Conservation (phyloP, 2,888 invertebrate species). For the Cetonia aurata region DNA sequence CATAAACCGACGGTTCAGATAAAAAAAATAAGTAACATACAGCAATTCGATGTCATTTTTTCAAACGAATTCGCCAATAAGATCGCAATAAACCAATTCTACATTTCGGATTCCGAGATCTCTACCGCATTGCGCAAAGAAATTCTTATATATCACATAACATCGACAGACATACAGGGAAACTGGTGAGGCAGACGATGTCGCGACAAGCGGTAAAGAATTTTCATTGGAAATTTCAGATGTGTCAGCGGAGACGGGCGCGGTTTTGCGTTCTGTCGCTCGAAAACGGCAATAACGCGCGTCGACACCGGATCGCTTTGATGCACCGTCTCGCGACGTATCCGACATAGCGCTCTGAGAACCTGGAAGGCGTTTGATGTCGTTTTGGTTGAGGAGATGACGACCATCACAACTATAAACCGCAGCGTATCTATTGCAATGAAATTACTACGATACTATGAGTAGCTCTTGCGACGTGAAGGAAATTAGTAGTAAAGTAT, state of each 20-base stretch:
- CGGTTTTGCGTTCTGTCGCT: background rate
- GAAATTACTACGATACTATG: too few relatives aligned
- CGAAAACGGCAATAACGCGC: background rate
- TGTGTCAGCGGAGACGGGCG: background rate
- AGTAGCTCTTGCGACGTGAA: too few relatives aligned
- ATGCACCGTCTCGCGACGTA: background rate
- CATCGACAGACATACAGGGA: too few relatives aligned
- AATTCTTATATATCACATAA: too few relatives aligned
- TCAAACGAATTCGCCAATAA: background rate
- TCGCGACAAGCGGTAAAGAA: background rate
- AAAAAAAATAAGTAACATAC: too few relatives aligned
- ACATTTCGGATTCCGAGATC: too few relatives aligned
- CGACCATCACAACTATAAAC: slow-evolving; percentile 7
- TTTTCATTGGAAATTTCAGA: slow-evolving; percentile 5
- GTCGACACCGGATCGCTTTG: background rate
- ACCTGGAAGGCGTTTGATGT: slow-evolving; percentile 3
- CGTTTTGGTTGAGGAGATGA: background rate
- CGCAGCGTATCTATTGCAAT: too few relatives aligned
- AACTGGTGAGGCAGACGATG: background rate
- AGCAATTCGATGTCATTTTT: too few relatives aligned
- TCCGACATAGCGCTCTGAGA: background rate
- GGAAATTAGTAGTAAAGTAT: too few relatives aligned
- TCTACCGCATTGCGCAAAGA: too few relatives aligned
- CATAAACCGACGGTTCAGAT: too few relatives aligned
- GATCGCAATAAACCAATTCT: background rate